Percentiles rank a stretch among this genome's conserved stretches.
Conservation (phyloP, 2,113 vertebrate species). For the Sigmodon hispidus region DNA sequence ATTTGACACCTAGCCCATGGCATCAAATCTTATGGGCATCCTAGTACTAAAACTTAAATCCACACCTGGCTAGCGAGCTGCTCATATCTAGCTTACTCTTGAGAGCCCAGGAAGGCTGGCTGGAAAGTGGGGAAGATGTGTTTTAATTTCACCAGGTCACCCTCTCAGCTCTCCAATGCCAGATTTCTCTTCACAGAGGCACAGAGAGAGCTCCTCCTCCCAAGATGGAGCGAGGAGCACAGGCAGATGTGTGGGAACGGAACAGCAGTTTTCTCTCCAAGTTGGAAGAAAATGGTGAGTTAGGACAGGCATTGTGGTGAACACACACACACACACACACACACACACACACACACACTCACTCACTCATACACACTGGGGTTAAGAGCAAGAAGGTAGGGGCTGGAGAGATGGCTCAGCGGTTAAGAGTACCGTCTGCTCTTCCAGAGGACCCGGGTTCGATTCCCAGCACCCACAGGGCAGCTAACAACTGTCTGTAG, state of each 20-base stretch:
- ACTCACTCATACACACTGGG: neutral
- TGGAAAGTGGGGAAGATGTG: neutral
- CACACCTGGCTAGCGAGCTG: neutral
- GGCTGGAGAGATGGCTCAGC: no score
- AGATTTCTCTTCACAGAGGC: neutral
- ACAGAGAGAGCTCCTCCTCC: neutral
- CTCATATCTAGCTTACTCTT: neutral
- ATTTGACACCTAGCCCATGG: neutral
- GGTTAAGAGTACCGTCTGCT: no score
- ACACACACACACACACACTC: neutral
- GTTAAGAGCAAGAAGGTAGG: neutral
- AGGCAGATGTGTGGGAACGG: neutral
- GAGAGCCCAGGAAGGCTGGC: neutral
- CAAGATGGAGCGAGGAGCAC: neutral
- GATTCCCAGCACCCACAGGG: no score
- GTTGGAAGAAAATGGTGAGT: conserved; percentile 17
- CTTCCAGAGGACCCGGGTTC: no score
- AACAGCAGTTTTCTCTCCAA: neutral
- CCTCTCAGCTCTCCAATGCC: neutral
- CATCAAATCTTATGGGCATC: neutral
- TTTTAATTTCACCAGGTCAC: neutral
- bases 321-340: neutral
- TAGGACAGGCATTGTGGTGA: neutral
- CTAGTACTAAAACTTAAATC: neutral
- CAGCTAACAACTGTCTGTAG: no score